phyloP scores from a whole-genome alignment of 30 jellyfish, hydroid and myxozoan species.

The Aurelia aurita region DNA sequence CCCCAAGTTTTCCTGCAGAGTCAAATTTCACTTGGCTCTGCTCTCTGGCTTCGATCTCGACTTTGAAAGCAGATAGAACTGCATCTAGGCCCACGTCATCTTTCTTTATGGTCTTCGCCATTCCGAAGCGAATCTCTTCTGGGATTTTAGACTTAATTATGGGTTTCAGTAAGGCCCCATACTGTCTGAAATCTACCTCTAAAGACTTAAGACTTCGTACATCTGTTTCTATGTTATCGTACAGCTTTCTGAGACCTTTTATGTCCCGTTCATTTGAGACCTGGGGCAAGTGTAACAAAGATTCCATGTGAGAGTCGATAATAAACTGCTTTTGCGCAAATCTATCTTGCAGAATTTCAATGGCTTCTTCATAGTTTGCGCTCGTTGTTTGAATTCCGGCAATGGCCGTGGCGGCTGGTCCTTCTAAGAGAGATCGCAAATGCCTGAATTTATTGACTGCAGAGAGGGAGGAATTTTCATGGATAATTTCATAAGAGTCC shows the following conservation, averaged over 20 bases:
- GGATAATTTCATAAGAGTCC: slow-evolving; percentile 35
- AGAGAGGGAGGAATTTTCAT: slow-evolving; percentile 6
- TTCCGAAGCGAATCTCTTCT: slow-evolving; percentile 10
- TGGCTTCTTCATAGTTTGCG: slow-evolving; percentile 54
- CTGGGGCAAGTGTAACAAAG: slow-evolving; percentile 22
- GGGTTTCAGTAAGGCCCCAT: slow-evolving; percentile 27
- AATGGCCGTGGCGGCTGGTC: slow-evolving; percentile 46
- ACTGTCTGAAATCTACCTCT: slow-evolving; percentile 18
- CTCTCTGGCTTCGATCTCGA: slow-evolving; percentile 17
- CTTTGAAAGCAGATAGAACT: not conserved
- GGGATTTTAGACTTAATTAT: slow-evolving; percentile 21
- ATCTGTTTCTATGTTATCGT: slow-evolving; percentile 27
- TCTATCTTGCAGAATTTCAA: too few relatives aligned
- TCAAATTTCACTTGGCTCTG: too few relatives aligned
- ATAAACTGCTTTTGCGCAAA: slow-evolving; percentile 60
- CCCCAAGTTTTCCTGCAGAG: too few relatives aligned
- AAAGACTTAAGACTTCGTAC: slow-evolving; percentile 35
- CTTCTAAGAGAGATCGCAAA: slow-evolving; percentile 45
- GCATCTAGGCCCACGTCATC: slow-evolving; percentile 26
- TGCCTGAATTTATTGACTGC: slow-evolving; percentile 29
- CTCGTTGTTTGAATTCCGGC: slow-evolving; percentile 41
- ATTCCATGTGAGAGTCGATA: slow-evolving; percentile 53
- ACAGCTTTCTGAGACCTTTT: slow-evolving; percentile 38
- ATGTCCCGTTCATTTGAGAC: slow-evolving; percentile 29
- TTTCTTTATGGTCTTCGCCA: not conserved